These are phyloP conservation scores for Okamejei kenojei DNA, from an alignment of 2,797 vertebrate species.

Conservation along the genomic window DNA sequence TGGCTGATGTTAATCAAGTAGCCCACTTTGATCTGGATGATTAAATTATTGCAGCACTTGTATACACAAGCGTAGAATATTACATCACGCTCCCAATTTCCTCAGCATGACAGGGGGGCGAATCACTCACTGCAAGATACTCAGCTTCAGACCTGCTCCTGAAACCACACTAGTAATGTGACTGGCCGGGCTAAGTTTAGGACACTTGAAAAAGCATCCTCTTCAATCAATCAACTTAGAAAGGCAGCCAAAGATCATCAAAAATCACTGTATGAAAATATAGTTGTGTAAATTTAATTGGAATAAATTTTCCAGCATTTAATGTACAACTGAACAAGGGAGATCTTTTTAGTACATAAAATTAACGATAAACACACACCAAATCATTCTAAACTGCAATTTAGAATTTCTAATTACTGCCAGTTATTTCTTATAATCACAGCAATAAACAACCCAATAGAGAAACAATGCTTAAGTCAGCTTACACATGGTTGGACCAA, in stretches of 20 bases:
- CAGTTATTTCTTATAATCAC: not conserved
- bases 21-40: too few relatives aligned
- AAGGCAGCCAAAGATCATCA: not conserved
- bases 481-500: constrained; percentile 69
- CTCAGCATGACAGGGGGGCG: too few relatives aligned
- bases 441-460: not conserved
- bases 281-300: not conserved
- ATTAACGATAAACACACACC: not conserved
- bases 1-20: too few relatives aligned
- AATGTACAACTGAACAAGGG: not conserved
- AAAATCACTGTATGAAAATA: not conserved
- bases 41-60: too few relatives aligned
- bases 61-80: too few relatives aligned
- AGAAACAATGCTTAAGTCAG: constrained; percentile 38
- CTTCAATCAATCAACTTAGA: not conserved
- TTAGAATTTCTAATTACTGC: not conserved
- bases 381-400: not conserved
- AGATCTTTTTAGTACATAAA: not conserved
- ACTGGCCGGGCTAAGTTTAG: not conserved
- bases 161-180: too few relatives aligned
- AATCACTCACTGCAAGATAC: too few relatives aligned
- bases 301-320: not conserved
- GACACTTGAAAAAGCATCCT: not conserved
- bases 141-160: too few relatives aligned
- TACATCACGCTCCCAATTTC: too few relatives aligned